Base-by-base conservation (phyloP, 2,888 invertebrate genomes). In the Scrobipalpa atriplicella region DNA sequence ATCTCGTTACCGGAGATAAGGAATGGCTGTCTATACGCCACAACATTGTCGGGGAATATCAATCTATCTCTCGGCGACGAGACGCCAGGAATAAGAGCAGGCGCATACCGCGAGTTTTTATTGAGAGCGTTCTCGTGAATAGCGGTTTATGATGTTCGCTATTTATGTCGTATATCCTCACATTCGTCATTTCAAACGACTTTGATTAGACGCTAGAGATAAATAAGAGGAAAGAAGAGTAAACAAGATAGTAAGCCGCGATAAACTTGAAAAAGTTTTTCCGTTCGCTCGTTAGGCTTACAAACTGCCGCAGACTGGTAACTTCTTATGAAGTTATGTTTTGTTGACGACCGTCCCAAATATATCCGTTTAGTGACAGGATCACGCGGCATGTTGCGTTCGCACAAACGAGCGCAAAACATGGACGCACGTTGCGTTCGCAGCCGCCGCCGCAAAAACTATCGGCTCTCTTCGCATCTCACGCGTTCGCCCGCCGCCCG, bases 381-480 rank as follows among this genome's bases (percentile, higher is more conserved):
- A 75, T 75, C 70, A 72, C 70, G 73, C 75, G 73, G 77, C 76
- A 71, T 76, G 73, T 73, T 73, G 70, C 71, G 71, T 73, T 75
- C 69, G 69, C 73, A 73, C 73, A 76, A 79, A 76, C 70, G 73
- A 76, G 73, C 71, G 72, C 78, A 83, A 83, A 85, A 82, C 82
- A 78, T 56, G 68, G 67, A 67, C 60, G 70, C 73, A 73, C 72
- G 74, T 78, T 72, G 72, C 71, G 73, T 73, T 77, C 73, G 75
- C 71, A 67, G 68, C 69, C 70, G 39, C 70, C 70, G 69, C 70
- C 67, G 75, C 81, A 86, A 89, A 87, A 89, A 87, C 81, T 74
- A 69, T 72, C 77, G 71, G 81, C 81, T 82, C 78, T 81, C 80
- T 78, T 78, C 77, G 71, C 82, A 82, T 83, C 78, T 81, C 80